Evolutionary conservation across 2,113 vertebrate species (phyloP).

Genomic region (Phaethornis superciliosus): DNA sequence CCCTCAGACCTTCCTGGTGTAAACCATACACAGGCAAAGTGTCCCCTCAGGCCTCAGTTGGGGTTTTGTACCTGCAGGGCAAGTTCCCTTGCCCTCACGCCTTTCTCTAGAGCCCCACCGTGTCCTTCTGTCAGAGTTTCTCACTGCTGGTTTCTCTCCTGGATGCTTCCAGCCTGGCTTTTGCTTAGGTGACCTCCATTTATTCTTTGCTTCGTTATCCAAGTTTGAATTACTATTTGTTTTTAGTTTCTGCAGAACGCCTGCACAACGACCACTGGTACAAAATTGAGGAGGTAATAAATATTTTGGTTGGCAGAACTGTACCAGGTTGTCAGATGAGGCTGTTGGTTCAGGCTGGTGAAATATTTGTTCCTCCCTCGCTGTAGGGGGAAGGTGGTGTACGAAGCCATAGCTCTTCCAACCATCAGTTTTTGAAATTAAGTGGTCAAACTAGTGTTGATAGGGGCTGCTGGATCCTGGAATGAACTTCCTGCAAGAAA

Average conservation of each 20-base stretch:
- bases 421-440: not conserved
- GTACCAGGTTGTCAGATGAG: accelerated
- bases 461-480: not conserved
- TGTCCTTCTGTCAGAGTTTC: not conserved
- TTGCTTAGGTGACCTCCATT: not conserved
- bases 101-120: not conserved
- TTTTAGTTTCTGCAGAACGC: not conserved
- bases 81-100: accelerated
- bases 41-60: no score
- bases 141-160: not conserved
- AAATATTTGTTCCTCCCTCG: accelerated
- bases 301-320: not conserved
- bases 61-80: accelerated
- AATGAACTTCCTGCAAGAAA: not conserved
- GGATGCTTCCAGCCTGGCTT: accelerated
- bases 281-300: not conserved
- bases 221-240: no score
- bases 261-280: accelerated
- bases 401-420: not conserved
- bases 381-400: accelerated
- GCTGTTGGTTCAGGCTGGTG: not conserved
- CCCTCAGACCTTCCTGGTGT: not conserved
- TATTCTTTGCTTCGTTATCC: not conserved
- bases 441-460: not conserved
- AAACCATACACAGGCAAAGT: accelerated